Percentiles rank a stretch among this genome's conserved stretches.
Conservation (phyloP, 2,888 invertebrate species). For the Acleris laterana region DNA sequence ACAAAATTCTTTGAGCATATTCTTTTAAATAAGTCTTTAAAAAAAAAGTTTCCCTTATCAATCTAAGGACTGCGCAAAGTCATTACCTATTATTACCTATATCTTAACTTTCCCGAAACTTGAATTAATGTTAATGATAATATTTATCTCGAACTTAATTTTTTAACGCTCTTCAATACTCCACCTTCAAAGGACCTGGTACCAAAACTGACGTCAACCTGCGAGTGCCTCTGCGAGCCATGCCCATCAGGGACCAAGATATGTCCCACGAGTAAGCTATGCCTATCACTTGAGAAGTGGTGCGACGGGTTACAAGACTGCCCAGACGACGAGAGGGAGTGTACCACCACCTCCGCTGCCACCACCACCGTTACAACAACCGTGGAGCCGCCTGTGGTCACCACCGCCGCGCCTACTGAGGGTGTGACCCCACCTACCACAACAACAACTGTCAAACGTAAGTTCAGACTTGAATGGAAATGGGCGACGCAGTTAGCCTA, state of each 20-base stretch:
- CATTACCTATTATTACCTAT: too few species aligned
- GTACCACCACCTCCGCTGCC: conserved; percentile 65
- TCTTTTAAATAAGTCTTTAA: too few species aligned
- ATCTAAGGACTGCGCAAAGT: too few species aligned
- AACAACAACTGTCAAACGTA: conserved; percentile 52
- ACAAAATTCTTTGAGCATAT: too few species aligned
- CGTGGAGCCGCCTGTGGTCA: conserved; percentile 41
- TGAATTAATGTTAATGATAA: too few species aligned
- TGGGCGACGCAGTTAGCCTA: too few species aligned
- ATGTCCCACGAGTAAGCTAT: conserved; percentile 90
- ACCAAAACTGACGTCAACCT: conserved; percentile 84
- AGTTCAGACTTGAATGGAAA: conserved; percentile 40
- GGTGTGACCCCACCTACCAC: conserved; percentile 53
- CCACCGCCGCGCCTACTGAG: conserved; percentile 50
- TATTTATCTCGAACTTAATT: too few species aligned
- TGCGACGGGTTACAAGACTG: conserved; percentile 93
- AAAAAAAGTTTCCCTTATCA: too few species aligned
- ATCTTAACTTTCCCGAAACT: too few species aligned
- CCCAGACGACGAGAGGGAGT: conserved; percentile 91
- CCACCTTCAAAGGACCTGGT: conserved; percentile 73
- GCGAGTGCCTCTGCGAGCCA: conserved; percentile 89
- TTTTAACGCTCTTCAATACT: too few species aligned
- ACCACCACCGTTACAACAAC: conserved; percentile 41
- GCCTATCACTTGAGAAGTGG: conserved; percentile 88
- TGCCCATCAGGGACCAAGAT: conserved; percentile 87